Base-by-base conservation (phyloP, 2,888 invertebrate species). In the Papilio protenor region DNA sequence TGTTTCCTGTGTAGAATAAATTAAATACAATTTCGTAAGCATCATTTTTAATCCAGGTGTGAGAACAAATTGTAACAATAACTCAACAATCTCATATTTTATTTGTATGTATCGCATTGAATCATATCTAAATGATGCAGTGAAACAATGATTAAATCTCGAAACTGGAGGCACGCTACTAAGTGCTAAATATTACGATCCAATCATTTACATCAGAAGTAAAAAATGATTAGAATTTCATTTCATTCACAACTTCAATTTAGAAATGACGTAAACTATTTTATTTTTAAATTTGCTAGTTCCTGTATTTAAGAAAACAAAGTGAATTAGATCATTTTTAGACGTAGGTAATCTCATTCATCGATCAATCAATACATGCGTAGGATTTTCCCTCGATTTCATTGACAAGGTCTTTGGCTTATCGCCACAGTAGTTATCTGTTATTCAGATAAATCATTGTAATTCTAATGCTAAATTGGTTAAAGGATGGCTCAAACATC, bases 391-490 rank as follows among this genome's bases (percentile, higher is more conserved):
- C 52, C 52, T 75, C 75, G 55, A 55, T 75, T 75, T 75, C 75
- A 55, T 52, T 55, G 69, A 75, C 75, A 75, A 75, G 75, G 74
- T 40, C 45, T 55, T 69, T 75, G 75, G 69, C 75, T 75, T 69
- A 21, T 69, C 66, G 69, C 75, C 55, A 69, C 69, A 21, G 33
- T 23, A 23, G 10, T 55, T 55, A 66, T 45, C 21, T 75, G 16
- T 55, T 14, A 23, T 69, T 16, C n/a, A 69, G 21, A 69, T 75
- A 75, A 69, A 69, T 55, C 40, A 40, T 40, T 75, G 21, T 55
- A 66, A 40, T 69, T 61, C 14, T 61, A 61, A 27, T 61, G 27
- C 12, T 59, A 40, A 73, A 73, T 33, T 16, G 45, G 5, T 11
- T 14, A 21, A 21, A 3, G 40, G 8, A 40, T 40, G 5, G 6